Evolutionary conservation across 2,888 invertebrate species (phyloP), one percentile per base, ranked within the genome.

Genomic region (Calameuta filiformis): DNA sequence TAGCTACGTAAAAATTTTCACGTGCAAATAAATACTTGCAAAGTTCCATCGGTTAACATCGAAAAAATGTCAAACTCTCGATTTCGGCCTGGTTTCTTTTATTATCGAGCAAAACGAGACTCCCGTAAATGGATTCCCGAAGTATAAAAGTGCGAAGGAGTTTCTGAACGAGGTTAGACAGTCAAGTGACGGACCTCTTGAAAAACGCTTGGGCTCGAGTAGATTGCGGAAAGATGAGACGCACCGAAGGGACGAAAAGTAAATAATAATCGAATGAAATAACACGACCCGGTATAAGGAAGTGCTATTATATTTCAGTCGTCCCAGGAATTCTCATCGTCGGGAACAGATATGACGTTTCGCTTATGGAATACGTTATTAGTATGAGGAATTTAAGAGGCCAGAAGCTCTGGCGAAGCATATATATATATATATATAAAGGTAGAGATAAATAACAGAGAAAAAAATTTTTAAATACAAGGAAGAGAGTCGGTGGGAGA

Each of bases 311-410:
- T 69, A 86, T 88, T 87, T 85, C 85, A 87, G 85, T 86, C 85
- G 85, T 84, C 83, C 79, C 79, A 79, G 84, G 86, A 85, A 88
- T 89, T 88, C 86, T 86, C 86, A 89, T 89, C 88, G 88, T 88
- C 87, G 87, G 86, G 85, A 87, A 85, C 86, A 86, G 86, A 86
- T 85, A 86, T 87, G 85, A 88, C 86, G 85, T 86, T 87, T 86
- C 87, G 85, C 86, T 86, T 83, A 79, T 81, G 83, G 86, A 86
- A 86, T 86, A 83, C 84, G 77, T 78, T 79, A 75, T 79, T 79
- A 80, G 80, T 56, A 56, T 56, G 56, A 56, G 56, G 23, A 56
- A 23, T 23, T 4, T 1, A 9, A 6, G 40, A 40, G 40, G 40
- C 40, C 40, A 15, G 40, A 40, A 23, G 56, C 56, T 56, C 40